Evolutionary conservation across 2,113 vertebrate genomes (phyloP), one percentile per base, ranked within the genome.

Genomic region (Myrmophylax atrothorax): DNA sequence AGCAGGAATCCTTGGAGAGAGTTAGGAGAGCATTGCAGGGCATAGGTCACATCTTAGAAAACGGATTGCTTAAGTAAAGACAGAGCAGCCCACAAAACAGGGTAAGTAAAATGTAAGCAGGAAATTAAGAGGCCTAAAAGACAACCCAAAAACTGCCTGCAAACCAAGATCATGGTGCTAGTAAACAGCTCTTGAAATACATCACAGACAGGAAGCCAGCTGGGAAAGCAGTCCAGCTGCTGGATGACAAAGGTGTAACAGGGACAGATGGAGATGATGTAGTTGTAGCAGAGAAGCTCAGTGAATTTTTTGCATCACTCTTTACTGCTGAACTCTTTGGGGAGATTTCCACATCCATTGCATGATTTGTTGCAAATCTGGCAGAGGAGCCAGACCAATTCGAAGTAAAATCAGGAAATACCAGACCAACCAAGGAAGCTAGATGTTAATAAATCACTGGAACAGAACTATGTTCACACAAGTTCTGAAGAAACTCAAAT

Each of bases 371-470:
- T 73, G 66, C 5, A 64, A 76, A 49, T 37, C 17, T 66, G 28
- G 53, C 81, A 79, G 67, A 84, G 8, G 8, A 95, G 35, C 9
- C 44, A 82, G 20, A 81, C 20, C 20, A 59, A 42, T 60, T 46
- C 46, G 53, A 85, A 93, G 8, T 22, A 89, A 91, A 87, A 70
- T 91, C 84, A 93, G 62, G 90, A 95, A 96, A 91, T 62, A 87
- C 64, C 67, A 76, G 78, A 91, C 44, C 6, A 25, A 94, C 85
- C 58, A 83, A 89, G 70, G 84, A 95, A 85, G 62, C 28, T 24
- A n/a, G 53, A 74, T 83, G 28, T 79, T 87, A 82, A 83, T 76
- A 82, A 93, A 87, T 67, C 85, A 85, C 19, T 26, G 31, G 59
- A 49, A 85, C 40, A 90, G 74, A 90, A 73, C 49, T 85, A 66